Base-by-base conservation (phyloP, 2,113 vertebrate genomes). In the Anser brachyrhynchus region DNA sequence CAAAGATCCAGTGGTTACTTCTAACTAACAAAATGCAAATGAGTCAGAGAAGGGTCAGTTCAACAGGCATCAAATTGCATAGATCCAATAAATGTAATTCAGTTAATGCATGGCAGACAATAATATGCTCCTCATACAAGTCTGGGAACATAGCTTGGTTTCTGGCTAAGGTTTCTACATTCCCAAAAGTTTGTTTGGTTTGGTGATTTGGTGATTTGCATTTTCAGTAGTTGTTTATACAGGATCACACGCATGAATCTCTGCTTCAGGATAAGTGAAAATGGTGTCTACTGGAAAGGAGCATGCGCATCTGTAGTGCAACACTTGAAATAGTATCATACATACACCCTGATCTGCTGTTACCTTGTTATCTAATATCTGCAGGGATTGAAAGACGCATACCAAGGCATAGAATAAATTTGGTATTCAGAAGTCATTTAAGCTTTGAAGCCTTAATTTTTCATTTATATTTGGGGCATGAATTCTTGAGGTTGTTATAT, bases 121-220 rank as follows among this genome's bases (percentile, higher is more conserved):
- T 7, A 29, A 19, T 5, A 29, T 25, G 15, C 3, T 77, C 1
- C 67, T 35, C 0, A 0, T 20, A 8, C 41, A n/a, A 9, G 73
- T 51, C 37, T 78, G 69, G 39, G 3, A 2, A 55, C 6, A 10
- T 20, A 49, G 14, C 23, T 84, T 70, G 44, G 5, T 2, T 41
- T 80, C 62, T 33, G 11, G 13, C 54, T 37, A 0, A 39, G 44
- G 3, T 23, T 37, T 55, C 70, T 71, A 46, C 17, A 5, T 9
- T 37, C 37, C 46, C 73, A 10, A 88, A 43, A 43, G 6, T 21
- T 25, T 22, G 4, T 69, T n/a, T 55, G 49, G 31, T 84, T 57
- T 75, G 55, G 31, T n/a, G 41, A 62, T 61, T 54, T 26, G 52
- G 25, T 75, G 65, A 41, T 62, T 59, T 28, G 35, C 31, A 33